These are phyloP conservation scores for Acrocephalus arundinaceus DNA, from an alignment of 2,113 vertebrate species.

Conservation along the genomic window DNA sequence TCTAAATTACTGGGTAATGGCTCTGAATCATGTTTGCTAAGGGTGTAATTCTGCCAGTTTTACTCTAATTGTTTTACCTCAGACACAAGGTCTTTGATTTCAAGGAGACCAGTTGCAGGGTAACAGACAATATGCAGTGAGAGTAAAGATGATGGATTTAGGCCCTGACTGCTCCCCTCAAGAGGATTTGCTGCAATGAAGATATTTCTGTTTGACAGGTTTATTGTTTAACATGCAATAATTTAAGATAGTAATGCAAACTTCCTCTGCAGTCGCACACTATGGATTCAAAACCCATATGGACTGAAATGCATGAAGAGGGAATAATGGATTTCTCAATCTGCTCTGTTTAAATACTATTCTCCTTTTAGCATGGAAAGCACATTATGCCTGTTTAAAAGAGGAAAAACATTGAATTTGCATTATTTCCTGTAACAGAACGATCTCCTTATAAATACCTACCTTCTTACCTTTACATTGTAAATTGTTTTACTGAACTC, in stretches of 20 bases:
- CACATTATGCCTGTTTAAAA: not conserved
- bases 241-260: conserved; percentile 34
- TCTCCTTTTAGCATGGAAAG: not conserved
- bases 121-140: not conserved
- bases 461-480: not conserved
- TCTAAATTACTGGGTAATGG: not conserved
- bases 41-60: not conserved
- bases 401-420: not conserved
- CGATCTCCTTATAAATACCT: not conserved
- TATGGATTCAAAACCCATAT: conserved; percentile 4
- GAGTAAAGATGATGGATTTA: not conserved
- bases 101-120: not conserved
- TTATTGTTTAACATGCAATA: conserved; percentile 48
- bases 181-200: conserved; percentile 22
- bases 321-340: conserved; percentile 32
- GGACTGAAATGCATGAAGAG: not conserved
- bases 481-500: not conserved
- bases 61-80: not conserved
- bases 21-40: not conserved
- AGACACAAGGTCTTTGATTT: not conserved
- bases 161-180: not conserved
- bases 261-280: not conserved
- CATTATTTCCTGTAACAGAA: not conserved
- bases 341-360: not conserved
- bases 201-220: conserved; percentile 40